phyloP scores from a whole-genome alignment of 2,113 vertebrate genomes.

The Hippocampus barbouri region DNA sequence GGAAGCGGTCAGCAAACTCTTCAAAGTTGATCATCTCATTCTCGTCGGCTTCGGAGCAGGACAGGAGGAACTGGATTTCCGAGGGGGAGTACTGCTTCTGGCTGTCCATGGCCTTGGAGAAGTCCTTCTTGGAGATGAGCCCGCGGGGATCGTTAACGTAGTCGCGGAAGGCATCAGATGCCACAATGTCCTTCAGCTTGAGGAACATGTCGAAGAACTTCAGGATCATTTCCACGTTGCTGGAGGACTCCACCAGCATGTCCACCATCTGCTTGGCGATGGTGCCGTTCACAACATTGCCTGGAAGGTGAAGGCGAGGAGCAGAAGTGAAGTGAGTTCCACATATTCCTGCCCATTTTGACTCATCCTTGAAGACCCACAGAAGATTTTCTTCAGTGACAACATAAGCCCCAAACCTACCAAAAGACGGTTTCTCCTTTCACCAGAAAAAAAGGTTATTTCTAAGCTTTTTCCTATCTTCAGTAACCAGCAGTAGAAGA shows the following conservation, averaged over 20 bases:
- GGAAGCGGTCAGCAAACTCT: conserved; percentile 90
- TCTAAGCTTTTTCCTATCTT: too few relatives aligned
- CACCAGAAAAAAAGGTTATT: too few relatives aligned
- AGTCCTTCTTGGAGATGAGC: conserved; percentile 96
- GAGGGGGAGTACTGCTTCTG: conserved; percentile 89
- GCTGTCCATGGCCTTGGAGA: conserved; percentile 98
- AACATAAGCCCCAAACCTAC: too few relatives aligned
- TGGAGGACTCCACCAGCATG: conserved; percentile 97
- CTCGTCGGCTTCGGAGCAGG: conserved; percentile 92
- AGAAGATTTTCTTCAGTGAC: too few relatives aligned
- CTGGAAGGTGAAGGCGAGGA: conserved; percentile 50
- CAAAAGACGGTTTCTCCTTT: too few relatives aligned
- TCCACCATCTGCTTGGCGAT: conserved; percentile 97
- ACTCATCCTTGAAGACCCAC: too few relatives aligned
- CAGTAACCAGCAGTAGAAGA: too few relatives aligned
- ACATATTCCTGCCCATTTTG: too few relatives aligned
- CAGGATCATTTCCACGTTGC: conserved; percentile 97
- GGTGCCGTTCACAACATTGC: conserved; percentile 92
- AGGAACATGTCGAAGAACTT: conserved; percentile 99
- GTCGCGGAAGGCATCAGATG: conserved; percentile 90
- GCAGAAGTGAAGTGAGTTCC: too few relatives aligned
- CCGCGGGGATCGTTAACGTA: conserved; percentile 89
- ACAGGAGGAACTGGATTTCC: conserved; percentile 96
- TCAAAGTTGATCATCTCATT: conserved; percentile 97
- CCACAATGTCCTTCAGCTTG: conserved; percentile 93